A percentile compares a stretch with the other conserved stretches of the same genome.
Conservation (phyloP, 2,113 vertebrate genomes). For the Centrocercus urophasianus region DNA sequence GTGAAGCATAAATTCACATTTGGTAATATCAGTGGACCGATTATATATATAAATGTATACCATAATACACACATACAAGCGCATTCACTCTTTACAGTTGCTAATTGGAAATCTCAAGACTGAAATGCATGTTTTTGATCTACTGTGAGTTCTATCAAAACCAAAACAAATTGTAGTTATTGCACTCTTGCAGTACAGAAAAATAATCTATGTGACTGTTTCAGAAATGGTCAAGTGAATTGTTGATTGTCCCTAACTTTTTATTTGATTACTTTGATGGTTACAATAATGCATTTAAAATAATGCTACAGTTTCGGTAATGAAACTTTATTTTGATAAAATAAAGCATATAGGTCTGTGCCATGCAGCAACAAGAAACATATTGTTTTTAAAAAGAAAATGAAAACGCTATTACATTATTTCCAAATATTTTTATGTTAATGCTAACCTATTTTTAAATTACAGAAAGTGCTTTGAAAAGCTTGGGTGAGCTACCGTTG, state of each 20-base stretch:
- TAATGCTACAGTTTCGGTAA: not conserved
- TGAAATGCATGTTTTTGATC: not conserved
- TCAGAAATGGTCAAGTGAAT: not conserved
- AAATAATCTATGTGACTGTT: not conserved
- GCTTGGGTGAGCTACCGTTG: not conserved
- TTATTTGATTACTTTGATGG: not conserved
- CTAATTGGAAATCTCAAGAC: not conserved
- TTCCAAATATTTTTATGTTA: conserved; percentile 15
- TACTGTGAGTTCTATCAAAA: not conserved
- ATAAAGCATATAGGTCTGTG: not conserved
- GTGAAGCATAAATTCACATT: not conserved
- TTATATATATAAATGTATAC: not conserved
- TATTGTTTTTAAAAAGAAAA: not conserved
- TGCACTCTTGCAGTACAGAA: not conserved
- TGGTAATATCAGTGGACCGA: not conserved
- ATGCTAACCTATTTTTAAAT: conserved; percentile 20
- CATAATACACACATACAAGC: not conserved
- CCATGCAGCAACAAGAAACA: not conserved
- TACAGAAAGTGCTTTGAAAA: conserved; percentile 1
- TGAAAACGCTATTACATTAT: not conserved
- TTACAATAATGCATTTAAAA: not conserved
- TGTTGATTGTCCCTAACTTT: not conserved
- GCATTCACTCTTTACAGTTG: not conserved
- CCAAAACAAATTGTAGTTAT: not conserved
- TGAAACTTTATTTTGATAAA: not conserved